Percentiles rank a stretch among this genome's conserved stretches.
Evolutionary conservation across 2,113 vertebrate species (phyloP).

Genomic region (Aphelocoma coerulescens): DNA sequence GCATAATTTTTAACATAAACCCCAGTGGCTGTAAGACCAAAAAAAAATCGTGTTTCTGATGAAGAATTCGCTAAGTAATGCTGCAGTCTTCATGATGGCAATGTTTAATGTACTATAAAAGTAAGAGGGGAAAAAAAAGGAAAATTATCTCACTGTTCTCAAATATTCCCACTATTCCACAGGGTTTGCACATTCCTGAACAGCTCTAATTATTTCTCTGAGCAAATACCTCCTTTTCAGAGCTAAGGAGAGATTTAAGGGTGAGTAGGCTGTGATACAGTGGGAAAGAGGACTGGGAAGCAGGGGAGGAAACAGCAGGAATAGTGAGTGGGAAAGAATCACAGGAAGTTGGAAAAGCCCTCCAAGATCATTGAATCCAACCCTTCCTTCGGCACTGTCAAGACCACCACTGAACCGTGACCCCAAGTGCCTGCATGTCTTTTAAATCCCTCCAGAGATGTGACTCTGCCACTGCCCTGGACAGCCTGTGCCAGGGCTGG

Average conservation of each 20-base stretch:
- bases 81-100: neutral
- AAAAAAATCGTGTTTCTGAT: neutral
- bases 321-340: neutral
- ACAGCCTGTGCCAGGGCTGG: neutral
- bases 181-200: neutral
- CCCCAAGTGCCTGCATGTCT: too few relatives aligned
- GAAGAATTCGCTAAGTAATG: neutral
- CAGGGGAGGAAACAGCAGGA: neutral
- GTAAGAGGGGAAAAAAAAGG: neutral
- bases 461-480: neutral
- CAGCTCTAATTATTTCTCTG: neutral
- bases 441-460: neutral
- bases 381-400: neutral
- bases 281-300: neutral
- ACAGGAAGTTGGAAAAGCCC: neutral
- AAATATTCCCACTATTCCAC: too few relatives aligned
- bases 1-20: neutral
- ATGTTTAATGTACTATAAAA: neutral
- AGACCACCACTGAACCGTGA: neutral
- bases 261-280: neutral
- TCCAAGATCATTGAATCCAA: neutral
- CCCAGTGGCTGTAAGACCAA: fast-evolving
- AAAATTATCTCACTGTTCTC: neutral
- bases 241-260: neutral
- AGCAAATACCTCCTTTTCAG: neutral